Evolutionary conservation across 2,888 invertebrate species (phyloP).

Genomic region (Trachelus tabidus): DNA sequence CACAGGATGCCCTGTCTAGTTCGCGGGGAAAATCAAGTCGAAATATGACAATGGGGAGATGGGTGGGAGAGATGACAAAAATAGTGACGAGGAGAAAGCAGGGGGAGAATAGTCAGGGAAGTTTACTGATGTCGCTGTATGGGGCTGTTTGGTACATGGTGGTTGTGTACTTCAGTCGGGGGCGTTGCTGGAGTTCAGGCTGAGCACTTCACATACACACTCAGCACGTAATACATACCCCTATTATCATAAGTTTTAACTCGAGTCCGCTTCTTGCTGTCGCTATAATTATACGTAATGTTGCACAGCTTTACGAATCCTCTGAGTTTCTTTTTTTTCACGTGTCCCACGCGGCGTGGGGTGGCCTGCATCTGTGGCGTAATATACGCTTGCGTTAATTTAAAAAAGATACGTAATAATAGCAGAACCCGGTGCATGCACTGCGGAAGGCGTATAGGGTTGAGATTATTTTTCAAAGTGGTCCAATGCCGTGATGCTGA

Average conservation of each 20-base stretch:
- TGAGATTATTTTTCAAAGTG: slow-evolving; percentile 7
- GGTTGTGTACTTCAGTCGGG: neutral
- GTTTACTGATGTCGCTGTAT: neutral
- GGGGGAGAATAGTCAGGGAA: neutral
- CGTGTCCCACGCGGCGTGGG: slow-evolving; percentile 14
- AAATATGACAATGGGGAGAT: neutral
- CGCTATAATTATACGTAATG: slow-evolving; percentile 49
- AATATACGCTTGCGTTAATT: slow-evolving; percentile 43
- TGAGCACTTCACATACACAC: slow-evolving; percentile 26
- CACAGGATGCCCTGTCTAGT: neutral
- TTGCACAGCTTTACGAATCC: slow-evolving; percentile 28
- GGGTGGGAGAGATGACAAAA: neutral
- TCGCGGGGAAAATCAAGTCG: too few species aligned
- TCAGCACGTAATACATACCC: slow-evolving; percentile 22
- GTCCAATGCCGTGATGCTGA: slow-evolving; percentile 4
- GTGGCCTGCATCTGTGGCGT: slow-evolving; percentile 30
- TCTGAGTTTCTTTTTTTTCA: slow-evolving; percentile 22
- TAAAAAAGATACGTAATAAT: slow-evolving; percentile 34
- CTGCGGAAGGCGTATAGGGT: neutral
- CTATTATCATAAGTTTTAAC: slow-evolving; percentile 50
- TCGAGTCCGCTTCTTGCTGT: slow-evolving; percentile 43
- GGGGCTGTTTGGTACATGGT: neutral
- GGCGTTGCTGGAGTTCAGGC: slow-evolving; percentile 7
- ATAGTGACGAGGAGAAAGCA: neutral
- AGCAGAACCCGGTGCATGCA: neutral